Evolutionary conservation across 2,797 vertebrate species (phyloP).

Genomic region (Ambastaia sidthimunki): DNA sequence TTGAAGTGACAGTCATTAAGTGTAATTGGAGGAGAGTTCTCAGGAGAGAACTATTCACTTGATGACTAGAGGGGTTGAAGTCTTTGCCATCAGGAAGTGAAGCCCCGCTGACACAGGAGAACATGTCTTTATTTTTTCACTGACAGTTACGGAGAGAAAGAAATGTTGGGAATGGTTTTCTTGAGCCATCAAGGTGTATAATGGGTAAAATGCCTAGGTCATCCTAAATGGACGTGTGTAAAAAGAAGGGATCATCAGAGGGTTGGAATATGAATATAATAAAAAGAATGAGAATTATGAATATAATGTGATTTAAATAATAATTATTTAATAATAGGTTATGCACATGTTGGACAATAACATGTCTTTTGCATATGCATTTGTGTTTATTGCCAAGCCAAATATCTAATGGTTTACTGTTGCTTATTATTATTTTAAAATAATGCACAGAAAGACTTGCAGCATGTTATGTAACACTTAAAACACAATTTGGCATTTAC

Average conservation of each 20-base stretch:
- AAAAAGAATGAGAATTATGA: not conserved
- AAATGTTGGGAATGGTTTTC: not conserved
- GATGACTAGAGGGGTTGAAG: conserved; percentile 1
- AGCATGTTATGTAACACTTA: not conserved
- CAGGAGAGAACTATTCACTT: conserved; percentile 17
- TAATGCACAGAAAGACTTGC: not conserved
- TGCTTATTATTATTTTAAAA: too few relatives aligned
- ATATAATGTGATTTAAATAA: not conserved
- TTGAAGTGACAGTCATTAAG: conserved; percentile 60
- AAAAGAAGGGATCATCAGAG: too few relatives aligned
- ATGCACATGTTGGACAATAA: too few relatives aligned
- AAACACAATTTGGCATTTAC: not conserved
- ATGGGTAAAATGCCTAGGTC: not conserved
- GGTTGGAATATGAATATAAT: too few relatives aligned
- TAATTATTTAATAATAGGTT: too few relatives aligned
- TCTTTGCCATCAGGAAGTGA: conserved; percentile 5
- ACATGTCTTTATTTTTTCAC: not conserved
- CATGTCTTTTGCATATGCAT: too few relatives aligned
- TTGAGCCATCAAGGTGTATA: not conserved
- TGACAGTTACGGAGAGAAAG: not conserved
- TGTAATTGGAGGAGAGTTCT: conserved; percentile 29
- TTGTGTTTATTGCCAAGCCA: too few relatives aligned
- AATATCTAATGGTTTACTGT: too few relatives aligned
- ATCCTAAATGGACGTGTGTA: too few relatives aligned
- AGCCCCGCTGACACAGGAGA: not conserved